Evolutionary conservation across 1,140 invertebrate genomes (phyloP), one percentile per base, ranked within the genome.

Genomic region (Papilio polytes): DNA sequence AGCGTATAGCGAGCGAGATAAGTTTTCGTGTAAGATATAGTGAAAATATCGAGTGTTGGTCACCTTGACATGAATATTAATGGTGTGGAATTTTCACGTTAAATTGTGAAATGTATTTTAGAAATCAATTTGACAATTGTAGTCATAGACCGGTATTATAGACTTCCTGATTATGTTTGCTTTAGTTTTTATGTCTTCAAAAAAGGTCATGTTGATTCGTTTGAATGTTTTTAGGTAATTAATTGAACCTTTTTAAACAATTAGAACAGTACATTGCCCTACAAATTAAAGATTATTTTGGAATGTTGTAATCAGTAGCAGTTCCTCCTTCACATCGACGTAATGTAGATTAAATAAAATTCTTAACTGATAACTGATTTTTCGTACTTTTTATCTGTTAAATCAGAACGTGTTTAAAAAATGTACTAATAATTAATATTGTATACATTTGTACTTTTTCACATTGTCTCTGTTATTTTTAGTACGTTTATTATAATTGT

Each of bases 1-100:
- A 87, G 80, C 83, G 83, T 81, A 76, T 66, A 59, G 59, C 73
- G 77, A 80, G 82, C 63, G 83, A 88, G 87, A 90, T 87, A 87
- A 85, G 74, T 83, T 84, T 81, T 31, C 46, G 82, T 82, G 66
- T 82, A 74, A 84, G 84, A 84, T 83, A 85, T 73, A 56, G 79
- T 83, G 82, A 70, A 85, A 81, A 84, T 82, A 20, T 56, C 26
- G 70, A 81, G 74, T 80, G 15, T 3, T n/a, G 26, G 26, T 56
- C 74, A 66, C 77, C 77, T 63, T 78, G 77, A 78, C 56, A 78
- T 22, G 1, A 78, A 78, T 78, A 4, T 78, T 78, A 20, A 78
- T 78, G 77, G 41, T 66, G 59, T 78, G 41, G 12, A 70, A 31
- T 70, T 36, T 70, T 36, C 63, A 70, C 13, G 4, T 31, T 18